Evolutionary conservation across 2,113 vertebrate species (phyloP).

Genomic region (Proteles cristata): DNA sequence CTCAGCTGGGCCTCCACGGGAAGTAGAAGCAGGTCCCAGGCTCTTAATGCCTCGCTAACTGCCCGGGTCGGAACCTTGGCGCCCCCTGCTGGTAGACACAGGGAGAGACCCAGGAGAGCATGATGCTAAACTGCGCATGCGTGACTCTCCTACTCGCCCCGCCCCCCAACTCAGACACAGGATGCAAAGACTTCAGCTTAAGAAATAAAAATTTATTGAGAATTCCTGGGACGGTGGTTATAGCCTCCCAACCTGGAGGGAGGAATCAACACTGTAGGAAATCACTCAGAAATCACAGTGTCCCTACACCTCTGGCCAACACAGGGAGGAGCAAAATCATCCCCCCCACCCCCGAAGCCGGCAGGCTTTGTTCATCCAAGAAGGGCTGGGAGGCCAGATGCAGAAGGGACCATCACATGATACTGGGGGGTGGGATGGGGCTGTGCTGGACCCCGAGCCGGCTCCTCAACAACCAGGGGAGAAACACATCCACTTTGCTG

Average conservation of each 20-base stretch:
- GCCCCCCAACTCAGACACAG: background rate
- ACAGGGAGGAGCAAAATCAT: background rate
- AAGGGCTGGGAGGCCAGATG: background rate
- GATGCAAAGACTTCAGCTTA: background rate
- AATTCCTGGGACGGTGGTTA: conserved; percentile 64
- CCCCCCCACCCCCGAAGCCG: background rate
- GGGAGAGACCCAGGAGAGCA: background rate
- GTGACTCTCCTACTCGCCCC: background rate
- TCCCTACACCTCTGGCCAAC: background rate
- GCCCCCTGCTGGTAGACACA: conserved; percentile 64
- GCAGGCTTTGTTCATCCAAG: conserved; percentile 54
- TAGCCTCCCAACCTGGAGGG: conserved; percentile 32
- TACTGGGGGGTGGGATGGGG: background rate
- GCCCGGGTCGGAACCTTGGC: background rate
- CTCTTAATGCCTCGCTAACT: background rate
- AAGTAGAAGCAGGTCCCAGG: background rate
- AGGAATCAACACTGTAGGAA: conserved; percentile 50
- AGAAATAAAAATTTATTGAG: conserved; percentile 83
- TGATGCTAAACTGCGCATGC: background rate
- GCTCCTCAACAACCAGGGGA: conserved; percentile 18
- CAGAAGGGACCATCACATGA: conserved; percentile 22
- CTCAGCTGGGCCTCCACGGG: background rate
- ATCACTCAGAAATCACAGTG: conserved; percentile 70
- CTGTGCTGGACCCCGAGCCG: background rate
- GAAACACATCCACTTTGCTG: background rate